A percentile compares a stretch with the other conserved stretches of the same genome.
Evolutionary conservation across 2,888 invertebrate species (phyloP).

Genomic region (Elysia crispata): DNA sequence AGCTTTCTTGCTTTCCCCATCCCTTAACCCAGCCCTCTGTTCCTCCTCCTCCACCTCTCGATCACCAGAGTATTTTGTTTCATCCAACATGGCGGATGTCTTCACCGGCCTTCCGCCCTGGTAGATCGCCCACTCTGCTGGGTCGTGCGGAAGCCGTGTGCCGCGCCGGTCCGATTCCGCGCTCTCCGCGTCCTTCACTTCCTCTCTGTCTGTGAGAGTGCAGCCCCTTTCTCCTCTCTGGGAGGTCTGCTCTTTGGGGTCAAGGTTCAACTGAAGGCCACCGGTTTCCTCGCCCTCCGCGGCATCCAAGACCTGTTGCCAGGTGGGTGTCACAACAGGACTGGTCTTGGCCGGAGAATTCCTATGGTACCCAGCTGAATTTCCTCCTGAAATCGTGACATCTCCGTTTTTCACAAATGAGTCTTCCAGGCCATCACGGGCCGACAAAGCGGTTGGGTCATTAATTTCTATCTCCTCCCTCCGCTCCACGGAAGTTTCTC

Average conservation of each 20-base stretch:
- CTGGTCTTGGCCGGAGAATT: too few species aligned
- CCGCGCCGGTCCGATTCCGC: neutral
- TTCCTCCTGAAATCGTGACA: too few species aligned
- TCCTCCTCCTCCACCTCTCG: neutral
- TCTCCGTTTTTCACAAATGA: too few species aligned
- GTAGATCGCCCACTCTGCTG: neutral
- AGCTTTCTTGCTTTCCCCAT: too few species aligned
- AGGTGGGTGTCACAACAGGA: neutral
- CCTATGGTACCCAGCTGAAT: too few species aligned
- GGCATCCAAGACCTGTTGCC: neutral
- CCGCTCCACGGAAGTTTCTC: too few species aligned
- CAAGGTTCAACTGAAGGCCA: neutral
- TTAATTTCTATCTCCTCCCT: too few species aligned
- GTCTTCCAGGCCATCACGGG: too few species aligned
- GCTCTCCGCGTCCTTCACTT: neutral
- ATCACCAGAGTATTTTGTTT: neutral
- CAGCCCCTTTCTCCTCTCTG: neutral
- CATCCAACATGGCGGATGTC: too few species aligned
- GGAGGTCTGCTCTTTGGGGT: neutral
- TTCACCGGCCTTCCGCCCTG: neutral
- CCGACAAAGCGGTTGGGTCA: too few species aligned
- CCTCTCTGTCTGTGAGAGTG: neutral
- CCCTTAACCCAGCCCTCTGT: too few species aligned
- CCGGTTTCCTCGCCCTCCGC: neutral
- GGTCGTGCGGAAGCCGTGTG: neutral